These are phyloP conservation scores for Pachycephus smyrnensis DNA, from an alignment of 2,888 invertebrate genomes.

Conservation along the genomic window DNA sequence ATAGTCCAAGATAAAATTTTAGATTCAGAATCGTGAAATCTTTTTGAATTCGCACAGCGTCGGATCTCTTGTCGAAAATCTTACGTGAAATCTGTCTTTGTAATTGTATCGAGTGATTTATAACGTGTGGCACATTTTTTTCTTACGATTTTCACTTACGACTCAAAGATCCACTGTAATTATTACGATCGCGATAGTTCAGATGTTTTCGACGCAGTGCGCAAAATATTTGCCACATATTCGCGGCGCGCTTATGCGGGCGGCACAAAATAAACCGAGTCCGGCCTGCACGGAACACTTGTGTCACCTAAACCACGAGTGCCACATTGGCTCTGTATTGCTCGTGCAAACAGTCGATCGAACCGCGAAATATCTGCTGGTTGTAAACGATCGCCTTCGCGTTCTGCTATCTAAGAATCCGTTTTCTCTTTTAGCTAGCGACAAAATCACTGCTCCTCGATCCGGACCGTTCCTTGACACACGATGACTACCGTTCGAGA, in stretches of 20 bases:
- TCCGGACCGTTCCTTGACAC: not conserved
- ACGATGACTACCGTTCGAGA: not conserved
- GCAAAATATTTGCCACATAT: not conserved
- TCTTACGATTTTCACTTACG: not conserved
- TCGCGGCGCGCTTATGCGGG: not conserved
- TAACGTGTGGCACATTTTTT: not conserved
- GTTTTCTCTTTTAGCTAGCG: not conserved
- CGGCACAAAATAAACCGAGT: not conserved
- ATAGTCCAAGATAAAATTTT: not conserved
- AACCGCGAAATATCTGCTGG: not conserved
- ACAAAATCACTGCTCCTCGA: not conserved
- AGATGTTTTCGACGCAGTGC: not conserved
- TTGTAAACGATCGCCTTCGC: not conserved
- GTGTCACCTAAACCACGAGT: not conserved
- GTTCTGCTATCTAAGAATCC: not conserved
- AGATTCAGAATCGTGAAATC: not conserved
- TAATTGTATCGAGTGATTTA: not conserved
- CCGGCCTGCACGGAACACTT: not conserved
- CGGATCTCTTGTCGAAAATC: not conserved
- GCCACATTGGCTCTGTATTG: not conserved
- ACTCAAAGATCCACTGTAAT: not conserved
- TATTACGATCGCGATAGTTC: not conserved
- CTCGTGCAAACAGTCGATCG: not conserved
- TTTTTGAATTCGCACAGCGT: not conserved
- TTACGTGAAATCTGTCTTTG: not conserved